phyloP scores from a whole-genome alignment of 2,888 invertebrate genomes.

The Athrips mouffetella region DNA sequence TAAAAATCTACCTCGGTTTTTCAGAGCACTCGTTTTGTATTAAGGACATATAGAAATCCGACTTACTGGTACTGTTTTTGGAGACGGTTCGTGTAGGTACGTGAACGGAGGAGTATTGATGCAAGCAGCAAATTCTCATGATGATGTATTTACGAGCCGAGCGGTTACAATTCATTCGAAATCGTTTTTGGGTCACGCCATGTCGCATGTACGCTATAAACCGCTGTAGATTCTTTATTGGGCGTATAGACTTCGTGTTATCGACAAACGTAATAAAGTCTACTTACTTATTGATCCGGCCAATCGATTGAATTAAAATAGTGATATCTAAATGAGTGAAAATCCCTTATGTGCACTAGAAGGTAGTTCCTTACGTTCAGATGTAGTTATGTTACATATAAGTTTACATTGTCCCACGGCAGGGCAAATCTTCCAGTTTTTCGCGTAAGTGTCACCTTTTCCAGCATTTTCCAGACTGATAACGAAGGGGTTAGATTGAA shows the following conservation, averaged over 20 bases:
- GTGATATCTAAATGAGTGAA: too few relatives aligned
- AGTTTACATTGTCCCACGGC: too few relatives aligned
- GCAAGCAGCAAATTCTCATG: slow-evolving; percentile 60
- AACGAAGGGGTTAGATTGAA: too few relatives aligned
- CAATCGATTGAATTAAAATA: slow-evolving; percentile 43
- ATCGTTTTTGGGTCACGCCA: slow-evolving; percentile 75
- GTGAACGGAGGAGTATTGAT: slow-evolving; percentile 37
- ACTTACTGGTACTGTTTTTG: neutral
- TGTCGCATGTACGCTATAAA: slow-evolving; percentile 68
- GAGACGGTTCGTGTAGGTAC: slow-evolving; percentile 36
- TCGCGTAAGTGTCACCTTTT: too few relatives aligned
- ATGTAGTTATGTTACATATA: too few relatives aligned
- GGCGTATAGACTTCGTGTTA: slow-evolving; percentile 56
- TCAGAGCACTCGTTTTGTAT: slow-evolving; percentile 18
- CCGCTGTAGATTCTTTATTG: slow-evolving; percentile 68
- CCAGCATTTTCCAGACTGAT: too few relatives aligned
- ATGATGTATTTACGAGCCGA: slow-evolving; percentile 68
- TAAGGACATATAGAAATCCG: neutral
- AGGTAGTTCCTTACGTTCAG: too few relatives aligned
- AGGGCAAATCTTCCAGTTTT: too few relatives aligned
- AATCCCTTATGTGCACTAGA: too few relatives aligned
- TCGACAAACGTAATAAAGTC: slow-evolving; percentile 46
- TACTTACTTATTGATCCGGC: slow-evolving; percentile 50
- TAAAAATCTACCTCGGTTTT: slow-evolving; percentile 32
- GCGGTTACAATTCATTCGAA: slow-evolving; percentile 64